A percentile compares a stretch with the other conserved stretches of the same genome.
phyloP scores from a whole-genome alignment of 2,113 vertebrate species.

The Epinephelus fuscoguttatus region DNA sequence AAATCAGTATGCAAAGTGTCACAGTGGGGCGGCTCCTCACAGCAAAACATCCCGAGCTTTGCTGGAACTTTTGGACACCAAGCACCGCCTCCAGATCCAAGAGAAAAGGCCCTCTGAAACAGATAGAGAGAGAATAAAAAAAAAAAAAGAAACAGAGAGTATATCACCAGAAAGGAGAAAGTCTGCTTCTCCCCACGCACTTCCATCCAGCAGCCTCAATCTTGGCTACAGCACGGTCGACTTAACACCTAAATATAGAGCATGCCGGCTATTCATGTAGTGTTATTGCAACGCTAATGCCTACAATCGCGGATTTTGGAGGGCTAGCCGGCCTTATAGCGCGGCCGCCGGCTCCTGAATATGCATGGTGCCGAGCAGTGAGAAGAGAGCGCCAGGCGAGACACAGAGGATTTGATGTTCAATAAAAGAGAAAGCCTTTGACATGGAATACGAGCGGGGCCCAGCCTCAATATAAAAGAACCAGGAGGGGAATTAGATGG shows the following conservation, averaged over 20 bases:
- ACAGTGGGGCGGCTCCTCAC: slow-evolving; percentile 61
- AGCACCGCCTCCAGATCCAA: slow-evolving; percentile 49
- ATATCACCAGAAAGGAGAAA: slow-evolving; percentile 48
- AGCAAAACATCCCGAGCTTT: slow-evolving; percentile 59
- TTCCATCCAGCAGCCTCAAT: slow-evolving; percentile 60
- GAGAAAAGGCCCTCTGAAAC: slow-evolving; percentile 46
- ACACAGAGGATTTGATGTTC: slow-evolving; percentile 87
- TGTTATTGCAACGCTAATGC: slow-evolving; percentile 83
- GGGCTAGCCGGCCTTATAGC: slow-evolving; percentile 66
- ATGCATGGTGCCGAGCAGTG: slow-evolving; percentile 78
- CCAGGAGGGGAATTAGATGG: slow-evolving; percentile 85
- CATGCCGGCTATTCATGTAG: slow-evolving; percentile 76
- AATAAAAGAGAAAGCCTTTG: slow-evolving; percentile 86
- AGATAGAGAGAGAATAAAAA: slow-evolving; percentile 38
- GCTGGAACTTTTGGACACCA: slow-evolving; percentile 67
- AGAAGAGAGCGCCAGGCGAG: slow-evolving; percentile 76
- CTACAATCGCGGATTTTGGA: slow-evolving; percentile 80
- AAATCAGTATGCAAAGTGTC: slow-evolving; percentile 74
- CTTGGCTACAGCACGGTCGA: slow-evolving; percentile 65
- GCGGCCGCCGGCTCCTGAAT: slow-evolving; percentile 78
- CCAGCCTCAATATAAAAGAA: slow-evolving; percentile 87
- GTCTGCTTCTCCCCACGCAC: slow-evolving; percentile 45
- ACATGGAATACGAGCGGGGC: slow-evolving; percentile 85
- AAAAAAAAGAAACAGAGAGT: slow-evolving; percentile 35
- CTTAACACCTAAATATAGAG: slow-evolving; percentile 83